Evolutionary conservation across 2,888 invertebrate genomes (phyloP), one percentile per base, ranked within the genome.

Genomic region (Yponomeuta cagnagella): DNA sequence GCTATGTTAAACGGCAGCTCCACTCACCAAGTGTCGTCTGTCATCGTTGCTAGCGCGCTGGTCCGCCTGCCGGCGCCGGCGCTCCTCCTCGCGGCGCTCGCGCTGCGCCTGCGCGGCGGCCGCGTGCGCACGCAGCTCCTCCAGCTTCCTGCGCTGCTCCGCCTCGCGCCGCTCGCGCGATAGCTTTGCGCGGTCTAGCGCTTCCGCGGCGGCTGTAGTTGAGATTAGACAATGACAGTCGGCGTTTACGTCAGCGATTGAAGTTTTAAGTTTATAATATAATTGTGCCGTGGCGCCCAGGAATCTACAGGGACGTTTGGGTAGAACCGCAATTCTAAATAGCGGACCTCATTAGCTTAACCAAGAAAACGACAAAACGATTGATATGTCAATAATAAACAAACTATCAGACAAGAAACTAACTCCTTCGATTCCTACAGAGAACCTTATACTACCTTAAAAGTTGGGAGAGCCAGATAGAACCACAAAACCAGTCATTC

Each of bases 151-250:
- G 82, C 97, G 95, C 80, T 97, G 95, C 87, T 98, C 98, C 83
- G 96, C 96, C 93, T 97, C 96, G 87, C 98, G 97, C 79, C 96
- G 94, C 83, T 98, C 97, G 79, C 97, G 95, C 79, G 97, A 94
- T 85, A 95, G 89, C 85, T 94, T 94, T 80, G 95, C 93, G 88
- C 95, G 94, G 86, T 95, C 94, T 88, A 90, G 81, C 79, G 89
- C 88, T 82, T 91, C 92, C 83, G 64, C 64, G 64, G 64, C 64
- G n/a, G 10, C 23, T 64, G 31, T 30, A 31, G 64, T 5, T 30
- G 23, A 12, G 64, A 63, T n/a, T 8, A 63, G 23, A 64, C 43
- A 43, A 43, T 6, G 43, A 8, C 43, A 1, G 43, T 23, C 23
- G 23, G 23, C 23, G 23, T 23, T 23, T 23, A 23, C 23, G 23